Evolutionary conservation across 2,888 invertebrate species (phyloP).

Genomic region (Disparrhopalites patrizii): DNA sequence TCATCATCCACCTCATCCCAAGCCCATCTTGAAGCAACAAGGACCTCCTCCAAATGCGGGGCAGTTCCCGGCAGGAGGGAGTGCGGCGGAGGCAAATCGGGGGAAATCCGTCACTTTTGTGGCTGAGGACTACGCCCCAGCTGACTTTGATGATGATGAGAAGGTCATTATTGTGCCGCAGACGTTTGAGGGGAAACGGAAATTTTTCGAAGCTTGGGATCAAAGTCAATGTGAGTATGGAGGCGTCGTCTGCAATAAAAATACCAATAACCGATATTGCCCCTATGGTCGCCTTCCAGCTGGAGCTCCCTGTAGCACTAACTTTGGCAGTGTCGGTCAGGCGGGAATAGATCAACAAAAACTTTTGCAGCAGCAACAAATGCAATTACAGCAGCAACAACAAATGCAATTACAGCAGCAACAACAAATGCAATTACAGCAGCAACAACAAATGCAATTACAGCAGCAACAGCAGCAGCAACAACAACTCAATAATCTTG

Average conservation of each 20-base stretch:
- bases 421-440: too few species aligned
- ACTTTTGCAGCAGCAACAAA: constrained; percentile 2
- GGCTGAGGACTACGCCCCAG: constrained; percentile 7
- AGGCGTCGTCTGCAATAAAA: constrained; percentile 11
- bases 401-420: constrained; percentile 24
- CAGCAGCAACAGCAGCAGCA: constrained; percentile 28
- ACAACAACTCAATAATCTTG: constrained; percentile 26
- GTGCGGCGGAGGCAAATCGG: not conserved
- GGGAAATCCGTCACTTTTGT: constrained; percentile 18
- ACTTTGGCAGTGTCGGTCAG: not conserved
- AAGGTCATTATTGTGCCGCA: constrained; percentile 43
- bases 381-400: constrained; percentile 3
- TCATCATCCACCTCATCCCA: constrained; percentile 27
- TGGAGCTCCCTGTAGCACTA: not conserved
- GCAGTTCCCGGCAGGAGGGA: not conserved
- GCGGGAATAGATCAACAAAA: not conserved
- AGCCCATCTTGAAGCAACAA: constrained; percentile 30
- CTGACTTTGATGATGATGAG: constrained; percentile 20
- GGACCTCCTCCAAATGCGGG: not conserved
- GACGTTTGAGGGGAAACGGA: constrained; percentile 44
- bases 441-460: too few species aligned
- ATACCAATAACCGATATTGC: constrained; percentile 9
- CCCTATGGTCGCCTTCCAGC: constrained; percentile 19
- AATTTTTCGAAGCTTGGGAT: constrained; percentile 45
- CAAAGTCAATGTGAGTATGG: constrained; percentile 25